phyloP scores from a whole-genome alignment of 2,888 invertebrate genomes.

The Hydropsyche betteni region DNA sequence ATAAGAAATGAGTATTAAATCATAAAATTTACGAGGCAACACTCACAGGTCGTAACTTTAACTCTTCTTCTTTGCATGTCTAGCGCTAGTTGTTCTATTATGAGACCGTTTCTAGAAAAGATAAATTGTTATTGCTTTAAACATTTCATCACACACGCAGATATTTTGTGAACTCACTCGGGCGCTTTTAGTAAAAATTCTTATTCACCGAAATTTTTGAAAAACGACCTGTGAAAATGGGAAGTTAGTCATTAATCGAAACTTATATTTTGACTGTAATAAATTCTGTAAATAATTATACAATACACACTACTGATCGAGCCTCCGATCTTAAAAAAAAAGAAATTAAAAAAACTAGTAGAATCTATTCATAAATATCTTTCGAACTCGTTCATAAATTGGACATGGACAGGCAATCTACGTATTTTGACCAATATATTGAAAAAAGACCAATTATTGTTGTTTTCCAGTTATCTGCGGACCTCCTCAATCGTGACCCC shows the following conservation, averaged over 20 bases:
- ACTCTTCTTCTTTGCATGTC: constrained; percentile 22
- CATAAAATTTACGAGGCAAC: constrained; percentile 14
- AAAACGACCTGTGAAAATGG: too few species aligned
- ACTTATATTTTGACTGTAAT: constrained; percentile 9
- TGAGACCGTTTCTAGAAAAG: constrained; percentile 15
- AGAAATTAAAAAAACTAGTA: neutral
- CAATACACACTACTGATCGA: neutral
- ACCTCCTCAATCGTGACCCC: constrained; percentile 28
- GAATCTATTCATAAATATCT: constrained; percentile 25
- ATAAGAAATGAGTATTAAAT: constrained; percentile 9
- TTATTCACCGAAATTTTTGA: too few species aligned
- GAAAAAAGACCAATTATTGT: constrained; percentile 27
- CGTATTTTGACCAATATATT: constrained; percentile 4
- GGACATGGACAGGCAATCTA: constrained; percentile 7
- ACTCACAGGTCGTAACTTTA: constrained; percentile 20
- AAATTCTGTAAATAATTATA: constrained; percentile 12
- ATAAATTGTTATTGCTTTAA: constrained; percentile 18
- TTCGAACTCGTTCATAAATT: constrained; percentile 6
- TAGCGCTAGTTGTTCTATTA: constrained; percentile 17
- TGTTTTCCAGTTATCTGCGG: constrained; percentile 8
- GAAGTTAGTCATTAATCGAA: too few species aligned
- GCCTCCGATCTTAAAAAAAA: neutral
- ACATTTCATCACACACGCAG: constrained; percentile 13
- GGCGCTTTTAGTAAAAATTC: neutral
- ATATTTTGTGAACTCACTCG: constrained; percentile 5